Evolutionary conservation across 2,113 vertebrate species (phyloP), one percentile per base, ranked within the genome.

Genomic region (Guaruba guarouba): DNA sequence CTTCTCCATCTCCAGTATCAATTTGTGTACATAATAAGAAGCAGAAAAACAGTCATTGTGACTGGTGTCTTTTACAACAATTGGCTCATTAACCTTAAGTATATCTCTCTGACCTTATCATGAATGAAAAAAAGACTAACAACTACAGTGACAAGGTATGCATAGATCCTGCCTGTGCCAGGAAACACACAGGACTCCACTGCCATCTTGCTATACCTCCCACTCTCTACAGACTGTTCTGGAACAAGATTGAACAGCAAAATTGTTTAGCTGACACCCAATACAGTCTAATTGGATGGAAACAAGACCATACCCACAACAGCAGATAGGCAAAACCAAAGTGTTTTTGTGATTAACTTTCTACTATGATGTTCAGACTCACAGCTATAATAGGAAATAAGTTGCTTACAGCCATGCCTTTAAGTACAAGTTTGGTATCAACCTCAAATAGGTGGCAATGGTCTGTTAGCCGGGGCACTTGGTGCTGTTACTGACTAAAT

Each of bases 51-150:
- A 96, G 62, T 78, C 52, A 73, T 92, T 71, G 87, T 90, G 89
- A 69, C 52, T 67, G 67, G 39, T 94, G 77, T 69, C 70, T 96
- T 82, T 82, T 91, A 91, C 76, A 96, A 83, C 94, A 96, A 89
- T 70, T 95, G 95, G 57, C 48, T 98, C 86, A 92, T 97, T 97
- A 98, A 93, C 82, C 87, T 41, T 82, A 95, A 95, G 74, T 18
- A 94, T 51, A 68, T 93, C 29, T 91, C 91, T 93, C 92, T 95
- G 91, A 96, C 92, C 96, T 92, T 67, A 79, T 29, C 2, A 3
- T 29, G 62, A 70, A 93, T 76, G 44, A 63, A 54, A 57, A 70
- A 46, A 62, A 82, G 25, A 15, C 54, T 85, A 92, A 74, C 46
- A 90, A n/a, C 41, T 5, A 2, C 35, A 90, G 19, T 5, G 14